phyloP scores from a whole-genome alignment of 2,113 vertebrate genomes.

The Ascaphus truei region DNA sequence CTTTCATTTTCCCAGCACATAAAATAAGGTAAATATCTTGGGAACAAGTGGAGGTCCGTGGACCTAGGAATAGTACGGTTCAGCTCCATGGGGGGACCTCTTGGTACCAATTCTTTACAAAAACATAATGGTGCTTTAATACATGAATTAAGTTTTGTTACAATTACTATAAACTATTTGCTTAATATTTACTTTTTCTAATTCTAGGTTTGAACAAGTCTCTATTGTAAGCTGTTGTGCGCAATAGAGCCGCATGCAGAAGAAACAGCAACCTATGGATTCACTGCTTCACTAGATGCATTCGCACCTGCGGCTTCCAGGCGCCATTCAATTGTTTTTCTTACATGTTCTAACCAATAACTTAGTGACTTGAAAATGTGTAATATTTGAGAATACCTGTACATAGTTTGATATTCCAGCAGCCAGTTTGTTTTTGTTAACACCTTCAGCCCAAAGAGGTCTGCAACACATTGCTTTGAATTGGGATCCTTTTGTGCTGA shows the following conservation, averaged over 20 bases:
- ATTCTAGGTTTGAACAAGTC: neutral
- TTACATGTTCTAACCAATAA: neutral
- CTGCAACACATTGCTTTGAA: neutral
- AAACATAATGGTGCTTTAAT: too few relatives aligned
- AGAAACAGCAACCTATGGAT: neutral
- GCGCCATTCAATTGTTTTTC: neutral
- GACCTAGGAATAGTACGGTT: too few relatives aligned
- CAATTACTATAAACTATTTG: neutral
- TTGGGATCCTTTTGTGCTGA: neutral
- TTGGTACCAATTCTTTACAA: neutral
- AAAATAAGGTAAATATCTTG: too few relatives aligned
- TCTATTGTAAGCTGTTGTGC: neutral
- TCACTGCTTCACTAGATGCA: neutral
- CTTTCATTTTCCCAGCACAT: too few relatives aligned
- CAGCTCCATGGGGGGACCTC: too few relatives aligned
- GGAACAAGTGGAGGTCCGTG: too few relatives aligned
- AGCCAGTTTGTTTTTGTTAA: neutral
- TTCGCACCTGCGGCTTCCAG: neutral
- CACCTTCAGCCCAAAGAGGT: neutral
- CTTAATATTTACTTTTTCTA: neutral
- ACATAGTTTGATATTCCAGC: constrained; percentile 19
- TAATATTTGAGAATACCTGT: constrained; percentile 13
- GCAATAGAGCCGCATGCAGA: neutral
- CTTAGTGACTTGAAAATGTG: neutral
- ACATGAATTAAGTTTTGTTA: too few relatives aligned